Evolutionary conservation across 2,888 invertebrate species (phyloP).

Genomic region (Ditula angustiorana): DNA sequence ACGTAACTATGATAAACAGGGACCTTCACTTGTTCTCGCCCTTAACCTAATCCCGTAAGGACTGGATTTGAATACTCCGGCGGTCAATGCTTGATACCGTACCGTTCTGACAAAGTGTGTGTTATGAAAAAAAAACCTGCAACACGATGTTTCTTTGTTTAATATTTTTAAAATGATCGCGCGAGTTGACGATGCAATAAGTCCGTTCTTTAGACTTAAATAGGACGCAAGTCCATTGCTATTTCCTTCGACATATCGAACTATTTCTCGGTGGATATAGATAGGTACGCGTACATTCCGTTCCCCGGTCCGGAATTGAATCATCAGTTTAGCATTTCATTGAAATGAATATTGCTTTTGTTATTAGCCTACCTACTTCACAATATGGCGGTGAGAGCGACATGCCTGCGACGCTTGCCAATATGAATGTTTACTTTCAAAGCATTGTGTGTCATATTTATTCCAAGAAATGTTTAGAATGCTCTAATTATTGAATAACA

Average conservation of each 20-base stretch:
- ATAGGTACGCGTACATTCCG: constrained; percentile 41
- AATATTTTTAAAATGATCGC: constrained; percentile 16
- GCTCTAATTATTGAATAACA: constrained; percentile 3
- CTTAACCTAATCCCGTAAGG: constrained; percentile 42
- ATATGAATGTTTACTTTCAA: constrained; percentile 23
- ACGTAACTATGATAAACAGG: constrained; percentile 16
- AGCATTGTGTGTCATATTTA: constrained; percentile 32
- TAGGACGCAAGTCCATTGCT: not conserved
- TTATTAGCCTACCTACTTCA: constrained; percentile 21
- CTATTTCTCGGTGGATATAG: constrained; percentile 15
- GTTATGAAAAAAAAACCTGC: constrained; percentile 57
- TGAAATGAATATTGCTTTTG: constrained; percentile 52
- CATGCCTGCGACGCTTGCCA: constrained; percentile 11
- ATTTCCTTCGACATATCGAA: constrained; percentile 1
- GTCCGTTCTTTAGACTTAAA: not conserved
- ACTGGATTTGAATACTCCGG: constrained; percentile 1
- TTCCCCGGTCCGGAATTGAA: constrained; percentile 57
- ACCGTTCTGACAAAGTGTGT: constrained; percentile 44
- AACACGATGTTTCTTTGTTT: constrained; percentile 41
- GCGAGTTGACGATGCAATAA: constrained; percentile 12
- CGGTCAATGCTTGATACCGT: constrained; percentile 1
- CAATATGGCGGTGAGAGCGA: constrained; percentile 24
- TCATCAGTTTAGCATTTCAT: constrained; percentile 63
- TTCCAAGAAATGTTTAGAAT: not conserved
- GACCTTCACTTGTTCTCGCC: constrained; percentile 47